Evolutionary conservation across 2,797 vertebrate genomes (phyloP), one percentile per base, ranked within the genome.

Genomic region (Odontamblyopus rebecca): DNA sequence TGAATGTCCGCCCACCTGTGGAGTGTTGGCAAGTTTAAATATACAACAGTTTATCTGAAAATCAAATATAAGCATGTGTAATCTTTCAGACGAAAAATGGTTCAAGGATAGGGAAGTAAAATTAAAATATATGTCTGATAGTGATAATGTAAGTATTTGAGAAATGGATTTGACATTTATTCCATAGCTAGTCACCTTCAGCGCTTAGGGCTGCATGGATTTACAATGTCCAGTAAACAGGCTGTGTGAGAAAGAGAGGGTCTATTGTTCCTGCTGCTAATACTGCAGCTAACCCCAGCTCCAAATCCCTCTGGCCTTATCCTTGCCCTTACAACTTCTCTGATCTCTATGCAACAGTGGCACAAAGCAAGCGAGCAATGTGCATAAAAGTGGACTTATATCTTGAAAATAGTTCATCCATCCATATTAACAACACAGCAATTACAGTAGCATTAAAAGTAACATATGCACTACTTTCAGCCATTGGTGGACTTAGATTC

Each of bases 191-290:
- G 63, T 73, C 74, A 4, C 53, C 78, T 80, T 82, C 64, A 19
- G 76, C 74, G 77, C 87, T 91, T 72, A 84, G 35, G 35, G 9
- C 8, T 38, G 35, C 84, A 88, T 89, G 88, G 89, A 91, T 90
- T 92, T 89, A 80, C 82, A 83, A 83, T 76, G 82, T 73, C 79
- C 77, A 81, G 84, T 89, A 90, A 90, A 90, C 84, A 88, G 79
- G 64, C 76, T 79, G 72, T 30, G 27, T 30, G 27, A 15, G 57
- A 90, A 76, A 91, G 84, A 91, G 84, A 88, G 87, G 78, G 71
- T 73, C 83, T 80, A 90, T 93, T 93, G 91, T 93, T 92, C 82
- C 30, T 50, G 50, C 26, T 67, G 76, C 61, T 92, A 89, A 92
- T 89, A 66, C 86, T 86, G 76, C 73, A 80, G 76, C 82, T 76